Conservation (phyloP, 2,888 invertebrate species). For the Axea sp. region DNA sequence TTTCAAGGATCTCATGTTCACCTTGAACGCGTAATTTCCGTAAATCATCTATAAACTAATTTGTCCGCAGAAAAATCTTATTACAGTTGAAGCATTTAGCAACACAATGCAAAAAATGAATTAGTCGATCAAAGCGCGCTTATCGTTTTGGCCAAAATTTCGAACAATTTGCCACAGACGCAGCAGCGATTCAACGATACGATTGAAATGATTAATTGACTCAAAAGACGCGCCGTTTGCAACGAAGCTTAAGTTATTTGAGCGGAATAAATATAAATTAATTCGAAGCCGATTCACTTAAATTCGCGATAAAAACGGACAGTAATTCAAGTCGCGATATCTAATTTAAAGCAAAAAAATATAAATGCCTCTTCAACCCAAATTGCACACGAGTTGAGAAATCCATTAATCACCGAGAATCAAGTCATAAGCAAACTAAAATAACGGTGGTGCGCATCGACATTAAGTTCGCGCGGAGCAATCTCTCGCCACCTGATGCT, state of each 20-base stretch:
- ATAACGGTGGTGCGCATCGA: constrained; percentile 46
- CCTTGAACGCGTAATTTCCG: constrained; percentile 61
- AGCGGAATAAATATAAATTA: too few relatives aligned
- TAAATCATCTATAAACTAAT: constrained; percentile 61
- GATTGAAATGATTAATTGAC: too few relatives aligned
- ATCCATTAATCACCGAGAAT: constrained; percentile 58
- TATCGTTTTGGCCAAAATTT: too few relatives aligned
- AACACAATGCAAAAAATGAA: too few relatives aligned
- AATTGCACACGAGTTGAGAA: constrained; percentile 54
- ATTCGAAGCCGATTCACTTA: too few relatives aligned
- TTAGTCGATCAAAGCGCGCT: too few relatives aligned
- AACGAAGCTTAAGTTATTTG: too few relatives aligned
- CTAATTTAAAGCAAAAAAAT: constrained; percentile 38
- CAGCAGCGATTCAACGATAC: too few relatives aligned
- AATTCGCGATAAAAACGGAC: constrained; percentile 1
- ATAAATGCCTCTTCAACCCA: constrained; percentile 28
- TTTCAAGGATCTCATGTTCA: constrained; percentile 53
- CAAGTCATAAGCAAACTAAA: constrained; percentile 53
- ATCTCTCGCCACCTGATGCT: constrained; percentile 56
- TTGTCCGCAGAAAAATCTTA: constrained; percentile 29
- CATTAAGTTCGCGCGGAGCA: constrained; percentile 25
- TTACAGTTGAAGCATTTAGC: not conserved
- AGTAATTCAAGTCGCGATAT: constrained; percentile 9
- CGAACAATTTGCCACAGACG: too few relatives aligned
- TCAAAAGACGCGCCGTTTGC: too few relatives aligned